Evolutionary conservation across 2,797 vertebrate genomes (phyloP), one percentile per base, ranked within the genome.

Genomic region (Ctenochaetus hawaiiensis): DNA sequence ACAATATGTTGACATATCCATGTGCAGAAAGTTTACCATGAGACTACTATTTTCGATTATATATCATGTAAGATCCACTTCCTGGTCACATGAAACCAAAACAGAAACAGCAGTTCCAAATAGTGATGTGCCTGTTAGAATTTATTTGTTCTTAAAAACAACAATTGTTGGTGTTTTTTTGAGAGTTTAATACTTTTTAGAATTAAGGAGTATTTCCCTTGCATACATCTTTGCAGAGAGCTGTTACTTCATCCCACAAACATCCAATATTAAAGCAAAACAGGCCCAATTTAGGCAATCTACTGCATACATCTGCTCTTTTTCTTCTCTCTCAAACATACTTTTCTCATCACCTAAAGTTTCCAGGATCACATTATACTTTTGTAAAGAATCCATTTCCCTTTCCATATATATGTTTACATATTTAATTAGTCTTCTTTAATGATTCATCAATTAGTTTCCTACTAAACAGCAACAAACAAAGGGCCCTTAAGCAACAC

Each of bases 81-180:
- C 82, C 78, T 89, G 74, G 81, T 89, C 85, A 85, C 52, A 49
- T 52, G 20, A 11, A 57, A 8, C 2, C 26, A 57, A 22, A 37
- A 9, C 14, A 43, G 41, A 67, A 39, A 47, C 4, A 41, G 37
- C 4, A 30, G 23, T 48, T 37, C 11, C n/a, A 18, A 61, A 58
- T 6, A 13, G 12, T 9, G 43, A 61, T 30, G 51, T 20, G 5
- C 2, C 11, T 59, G 5, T 37, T 8, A 23, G 16, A 48, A 56
- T 8, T 3, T 37, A 41, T 23, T 6, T 30, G n/a, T 23, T 60
- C 37, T 17, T 39, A 22, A 52, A 74, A 64, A 56, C 10, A 51
- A 30, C n/a, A 30, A n/a, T 22, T 12, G 20, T 47, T 26, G 39
- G 16, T 4, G 11, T 23, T 71, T 45, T 48, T 17, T 13, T 63